Conservation (phyloP, 2,888 invertebrate species). For the Synergus gifuensis region DNA sequence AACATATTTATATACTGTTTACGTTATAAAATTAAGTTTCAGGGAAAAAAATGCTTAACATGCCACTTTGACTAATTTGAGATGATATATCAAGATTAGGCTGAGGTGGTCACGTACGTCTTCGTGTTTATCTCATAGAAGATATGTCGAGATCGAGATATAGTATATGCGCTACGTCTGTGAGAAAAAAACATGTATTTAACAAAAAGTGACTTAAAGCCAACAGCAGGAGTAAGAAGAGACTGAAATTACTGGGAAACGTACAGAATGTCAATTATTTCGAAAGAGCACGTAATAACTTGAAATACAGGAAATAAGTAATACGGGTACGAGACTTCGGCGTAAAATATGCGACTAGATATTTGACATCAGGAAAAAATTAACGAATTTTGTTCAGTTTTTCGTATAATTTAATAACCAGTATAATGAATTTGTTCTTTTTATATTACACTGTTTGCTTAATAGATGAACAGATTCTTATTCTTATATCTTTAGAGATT, state of each 20-base stretch:
- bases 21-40: too few relatives aligned
- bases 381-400: neutral
- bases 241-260: constrained; percentile 29
- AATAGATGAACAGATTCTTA: too few relatives aligned
- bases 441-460: neutral
- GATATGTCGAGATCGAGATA: neutral
- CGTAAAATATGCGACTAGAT: neutral
- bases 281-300: constrained; percentile 33
- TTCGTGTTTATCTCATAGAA: neutral
- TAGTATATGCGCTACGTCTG: neutral
- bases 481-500: too few relatives aligned
- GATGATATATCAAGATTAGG: neutral
- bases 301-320: constrained; percentile 25
- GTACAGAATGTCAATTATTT: constrained; percentile 33
- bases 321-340: neutral
- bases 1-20: too few relatives aligned
- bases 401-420: neutral
- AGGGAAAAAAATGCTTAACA: neutral
- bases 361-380: neutral
- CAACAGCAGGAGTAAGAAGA: neutral
- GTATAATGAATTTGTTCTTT: neutral
- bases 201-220: constrained; percentile 6
- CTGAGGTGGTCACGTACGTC: constrained; percentile 1
- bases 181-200: constrained; percentile 12
- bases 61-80: neutral